A percentile compares a stretch with the other conserved stretches of the same genome.
phyloP scores from a whole-genome alignment of 2,113 vertebrate species.

The Callaeas wilsoni region DNA sequence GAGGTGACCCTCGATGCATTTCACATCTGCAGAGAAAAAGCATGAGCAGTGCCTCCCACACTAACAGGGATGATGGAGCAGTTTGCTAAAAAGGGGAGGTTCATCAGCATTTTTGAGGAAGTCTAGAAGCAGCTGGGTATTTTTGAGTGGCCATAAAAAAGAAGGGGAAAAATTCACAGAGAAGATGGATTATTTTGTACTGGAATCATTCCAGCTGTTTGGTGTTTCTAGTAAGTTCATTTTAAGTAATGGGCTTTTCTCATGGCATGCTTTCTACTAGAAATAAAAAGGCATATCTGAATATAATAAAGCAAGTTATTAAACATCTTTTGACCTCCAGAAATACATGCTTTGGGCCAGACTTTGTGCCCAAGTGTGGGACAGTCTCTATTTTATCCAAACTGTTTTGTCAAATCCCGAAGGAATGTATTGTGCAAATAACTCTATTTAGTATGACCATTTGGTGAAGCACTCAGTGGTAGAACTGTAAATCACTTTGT shows the following conservation, averaged over 20 bases:
- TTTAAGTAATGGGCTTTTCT: background rate
- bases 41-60: background rate
- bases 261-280: background rate
- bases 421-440: background rate
- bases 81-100: background rate
- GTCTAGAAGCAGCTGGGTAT: background rate
- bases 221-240: background rate
- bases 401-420: background rate
- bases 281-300: background rate
- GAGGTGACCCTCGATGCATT: background rate
- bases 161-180: background rate
- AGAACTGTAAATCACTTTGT: background rate
- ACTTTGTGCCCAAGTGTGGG: background rate
- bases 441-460: background rate
- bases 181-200: background rate
- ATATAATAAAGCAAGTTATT: background rate
- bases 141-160: background rate
- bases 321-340: background rate
- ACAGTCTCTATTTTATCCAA: background rate
- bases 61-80: background rate
- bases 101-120: background rate
- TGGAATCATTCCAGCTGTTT: background rate
- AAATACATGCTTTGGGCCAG: background rate
- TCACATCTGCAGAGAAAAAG: background rate
- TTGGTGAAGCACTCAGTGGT: accelerated